phyloP scores from a whole-genome alignment of 2,113 vertebrate genomes.

The Charadrius vociferus region DNA sequence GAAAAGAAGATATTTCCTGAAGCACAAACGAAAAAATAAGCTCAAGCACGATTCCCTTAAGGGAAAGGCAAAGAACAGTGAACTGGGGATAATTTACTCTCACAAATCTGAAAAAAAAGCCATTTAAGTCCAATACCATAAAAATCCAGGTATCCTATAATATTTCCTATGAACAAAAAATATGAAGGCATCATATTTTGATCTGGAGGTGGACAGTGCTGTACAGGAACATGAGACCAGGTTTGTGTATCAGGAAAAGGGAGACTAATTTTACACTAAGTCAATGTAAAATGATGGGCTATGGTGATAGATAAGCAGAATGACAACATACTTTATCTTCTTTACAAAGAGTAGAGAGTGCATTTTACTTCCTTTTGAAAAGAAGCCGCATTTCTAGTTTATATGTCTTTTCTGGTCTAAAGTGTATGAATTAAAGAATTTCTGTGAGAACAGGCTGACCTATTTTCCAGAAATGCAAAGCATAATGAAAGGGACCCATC shows the following conservation, averaged over 20 bases:
- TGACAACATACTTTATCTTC: not conserved
- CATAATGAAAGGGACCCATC: not conserved
- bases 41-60: not conserved
- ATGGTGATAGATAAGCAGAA: not conserved
- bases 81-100: not conserved
- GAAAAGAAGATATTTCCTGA: conserved; percentile 26
- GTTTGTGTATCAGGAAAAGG: not conserved
- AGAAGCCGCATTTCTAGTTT: not conserved
- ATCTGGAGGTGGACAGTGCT: not conserved
- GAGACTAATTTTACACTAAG: not conserved
- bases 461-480: conserved; percentile 51
- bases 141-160: not conserved
- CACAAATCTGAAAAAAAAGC: not conserved
- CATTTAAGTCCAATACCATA: not conserved
- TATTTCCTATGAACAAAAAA: not conserved
- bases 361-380: not conserved
- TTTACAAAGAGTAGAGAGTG: not conserved
- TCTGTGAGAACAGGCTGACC: conserved; percentile 21
- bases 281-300: fast-evolving
- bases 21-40: conserved; percentile 7
- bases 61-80: not conserved
- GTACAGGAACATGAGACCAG: not conserved
- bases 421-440: not conserved
- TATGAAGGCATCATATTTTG: not conserved
- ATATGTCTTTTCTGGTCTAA: not conserved